Conservation (phyloP, 2,888 invertebrate species). For the Helicoverpa assulta region DNA sequence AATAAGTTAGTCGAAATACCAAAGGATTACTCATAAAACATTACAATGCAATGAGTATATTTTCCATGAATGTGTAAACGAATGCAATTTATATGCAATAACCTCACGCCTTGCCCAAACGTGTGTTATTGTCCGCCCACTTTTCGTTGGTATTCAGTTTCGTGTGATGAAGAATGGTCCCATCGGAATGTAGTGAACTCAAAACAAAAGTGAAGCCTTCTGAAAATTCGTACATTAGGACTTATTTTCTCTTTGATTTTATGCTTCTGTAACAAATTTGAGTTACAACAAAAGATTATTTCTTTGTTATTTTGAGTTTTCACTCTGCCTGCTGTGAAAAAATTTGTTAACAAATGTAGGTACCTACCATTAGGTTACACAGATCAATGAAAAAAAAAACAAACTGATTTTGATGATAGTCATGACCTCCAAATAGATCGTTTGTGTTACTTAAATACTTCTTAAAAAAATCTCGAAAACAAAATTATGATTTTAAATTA, state of each 20-base stretch:
- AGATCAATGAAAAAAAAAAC: no score
- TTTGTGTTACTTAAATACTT: no score
- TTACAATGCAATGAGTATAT: neutral
- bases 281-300: no score
- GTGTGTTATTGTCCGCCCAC: constrained; percentile 37
- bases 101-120: constrained; percentile 6
- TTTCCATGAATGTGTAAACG: neutral
- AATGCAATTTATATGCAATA: constrained; percentile 34
- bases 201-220: constrained; percentile 9
- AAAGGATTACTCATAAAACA: neutral
- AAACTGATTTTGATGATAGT: no score
- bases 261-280: neutral
- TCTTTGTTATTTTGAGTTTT: constrained; percentile 11
- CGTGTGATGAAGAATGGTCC: constrained; percentile 18
- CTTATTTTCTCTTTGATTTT: constrained; percentile 19
- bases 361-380: no score
- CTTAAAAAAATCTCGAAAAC: no score
- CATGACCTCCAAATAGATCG: no score
- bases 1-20: neutral
- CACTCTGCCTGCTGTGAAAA: neutral
- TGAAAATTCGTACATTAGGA: constrained; percentile 20
- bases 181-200: constrained; percentile 21
- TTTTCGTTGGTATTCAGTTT: constrained; percentile 12
- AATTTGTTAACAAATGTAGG: neutral
- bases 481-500: no score